phyloP scores from a whole-genome alignment of 1,140 invertebrate genomes.

The Formica selysi region DNA sequence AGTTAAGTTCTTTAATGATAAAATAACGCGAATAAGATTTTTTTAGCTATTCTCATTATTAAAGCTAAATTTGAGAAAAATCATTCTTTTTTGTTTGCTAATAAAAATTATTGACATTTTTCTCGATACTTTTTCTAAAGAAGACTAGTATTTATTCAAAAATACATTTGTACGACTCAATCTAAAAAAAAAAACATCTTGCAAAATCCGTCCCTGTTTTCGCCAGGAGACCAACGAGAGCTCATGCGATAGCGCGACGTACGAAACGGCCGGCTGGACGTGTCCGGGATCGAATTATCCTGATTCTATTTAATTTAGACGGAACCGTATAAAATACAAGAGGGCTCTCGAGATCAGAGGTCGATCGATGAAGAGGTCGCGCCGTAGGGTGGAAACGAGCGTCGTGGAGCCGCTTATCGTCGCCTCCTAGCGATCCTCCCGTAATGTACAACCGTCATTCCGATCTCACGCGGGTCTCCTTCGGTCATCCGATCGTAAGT shows the following conservation, averaged over 20 bases:
- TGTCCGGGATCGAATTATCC: constrained; percentile 52
- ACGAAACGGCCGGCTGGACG: constrained; percentile 20
- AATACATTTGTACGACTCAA: neutral
- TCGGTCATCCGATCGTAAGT: constrained; percentile 51
- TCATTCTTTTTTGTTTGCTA: neutral
- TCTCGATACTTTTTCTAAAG: neutral
- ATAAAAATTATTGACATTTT: neutral
- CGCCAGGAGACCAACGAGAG: neutral
- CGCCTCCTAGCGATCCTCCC: constrained; percentile 38
- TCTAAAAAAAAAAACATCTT: neutral
- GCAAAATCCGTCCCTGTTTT: constrained; percentile 6
- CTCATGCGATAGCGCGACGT: neutral
- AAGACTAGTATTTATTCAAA: neutral
- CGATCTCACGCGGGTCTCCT: constrained; percentile 36
- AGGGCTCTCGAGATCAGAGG: constrained; percentile 25
- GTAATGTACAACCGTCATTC: constrained; percentile 44
- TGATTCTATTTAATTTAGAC: constrained; percentile 69
- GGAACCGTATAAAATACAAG: constrained; percentile 62
- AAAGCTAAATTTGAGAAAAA: constrained; percentile 1
- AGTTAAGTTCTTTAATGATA: neutral
- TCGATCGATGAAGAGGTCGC: constrained; percentile 46
- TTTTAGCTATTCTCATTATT: neutral
- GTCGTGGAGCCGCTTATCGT: constrained; percentile 48
- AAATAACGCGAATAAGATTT: neutral
- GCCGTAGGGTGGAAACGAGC: constrained; percentile 45